Percentiles rank a stretch among this genome's conserved stretches.
Conservation (phyloP, 2,888 invertebrate species). For the Dryobotodes eremita region DNA sequence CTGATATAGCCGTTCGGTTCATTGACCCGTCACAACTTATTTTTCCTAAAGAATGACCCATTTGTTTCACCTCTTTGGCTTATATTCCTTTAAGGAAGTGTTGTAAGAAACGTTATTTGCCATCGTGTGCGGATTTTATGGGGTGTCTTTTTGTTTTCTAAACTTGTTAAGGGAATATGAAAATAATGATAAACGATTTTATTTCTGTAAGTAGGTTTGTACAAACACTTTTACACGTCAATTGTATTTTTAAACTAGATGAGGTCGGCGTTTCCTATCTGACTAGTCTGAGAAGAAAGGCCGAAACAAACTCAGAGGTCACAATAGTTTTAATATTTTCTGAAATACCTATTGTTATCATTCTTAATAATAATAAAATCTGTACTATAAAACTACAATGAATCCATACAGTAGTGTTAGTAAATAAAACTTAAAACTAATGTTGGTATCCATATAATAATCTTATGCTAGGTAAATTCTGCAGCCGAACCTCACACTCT, state of each 20-base stretch:
- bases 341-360: not conserved
- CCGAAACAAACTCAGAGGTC: no score
- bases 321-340: not conserved
- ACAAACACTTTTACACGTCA: no score
- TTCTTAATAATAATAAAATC: not conserved
- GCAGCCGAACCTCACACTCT: not conserved
- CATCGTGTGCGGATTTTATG: conserved; percentile 10
- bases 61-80: conserved; percentile 65
- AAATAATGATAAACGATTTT: no score
- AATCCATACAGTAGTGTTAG: not conserved
- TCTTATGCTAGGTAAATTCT: not conserved
- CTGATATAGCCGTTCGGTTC: conserved; percentile 64
- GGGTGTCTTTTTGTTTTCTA: not conserved
- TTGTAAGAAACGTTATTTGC: conserved; percentile 25
- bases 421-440: not conserved
- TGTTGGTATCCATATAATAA: not conserved
- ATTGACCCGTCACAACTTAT: conserved; percentile 69
- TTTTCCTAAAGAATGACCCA: conserved; percentile 65
- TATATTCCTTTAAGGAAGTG: conserved; percentile 37
- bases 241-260: no score
- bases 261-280: no score
- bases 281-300: no score
- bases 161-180: not conserved
- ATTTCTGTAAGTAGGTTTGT: no score
- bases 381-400: not conserved